Evolutionary conservation across 2,113 vertebrate genomes (phyloP), one percentile per base, ranked within the genome.

Genomic region (Eptatretus burgeri): DNA sequence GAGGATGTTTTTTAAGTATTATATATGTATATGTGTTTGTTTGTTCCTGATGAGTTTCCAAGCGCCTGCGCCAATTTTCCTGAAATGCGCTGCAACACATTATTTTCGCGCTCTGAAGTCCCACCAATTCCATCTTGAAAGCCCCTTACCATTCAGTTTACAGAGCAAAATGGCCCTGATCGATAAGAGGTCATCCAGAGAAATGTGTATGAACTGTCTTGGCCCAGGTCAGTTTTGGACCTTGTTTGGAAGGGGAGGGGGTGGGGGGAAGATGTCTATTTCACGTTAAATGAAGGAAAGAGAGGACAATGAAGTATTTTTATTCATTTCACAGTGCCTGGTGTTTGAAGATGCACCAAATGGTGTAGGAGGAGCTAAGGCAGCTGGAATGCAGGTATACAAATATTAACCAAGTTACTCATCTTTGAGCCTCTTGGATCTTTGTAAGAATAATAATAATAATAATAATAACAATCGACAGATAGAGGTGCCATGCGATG

Each of bases 331-430:
- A 50, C 68, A 93, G 81, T 95, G 87, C 68, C 72, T 96, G 66
- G 84, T 96, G 66, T 89, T 93, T 67, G 91, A 96, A 73, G 85
- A 95, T 14, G 77, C 85, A 9, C 84, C 84, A 51, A 80, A 78
- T 5, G 84, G 87, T 1, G 80, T 94, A 20, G 75, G 72, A 70
- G 85, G 79, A 1, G 84, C 75, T 1, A 66, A 80, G 52, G 74
- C 74, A 1, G 84, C 82, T 0, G 80, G 81, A 14, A 91, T 91
- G 91, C 87, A 95, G 74, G 27, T 41, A 41, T 41, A 41, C 27
- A 41, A 41, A 41, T 41, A 41, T 41, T 7, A 41, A 41, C 27
- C 27, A 41, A 3, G 7, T 41, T 41, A 41, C 27, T 41, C 27
- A 3, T 41, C 3, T 41, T 5, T 41, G 27, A 41, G 27, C 27